Evolutionary conservation across 2,888 invertebrate species (phyloP).

Genomic region (Stegophylla sp.): DNA sequence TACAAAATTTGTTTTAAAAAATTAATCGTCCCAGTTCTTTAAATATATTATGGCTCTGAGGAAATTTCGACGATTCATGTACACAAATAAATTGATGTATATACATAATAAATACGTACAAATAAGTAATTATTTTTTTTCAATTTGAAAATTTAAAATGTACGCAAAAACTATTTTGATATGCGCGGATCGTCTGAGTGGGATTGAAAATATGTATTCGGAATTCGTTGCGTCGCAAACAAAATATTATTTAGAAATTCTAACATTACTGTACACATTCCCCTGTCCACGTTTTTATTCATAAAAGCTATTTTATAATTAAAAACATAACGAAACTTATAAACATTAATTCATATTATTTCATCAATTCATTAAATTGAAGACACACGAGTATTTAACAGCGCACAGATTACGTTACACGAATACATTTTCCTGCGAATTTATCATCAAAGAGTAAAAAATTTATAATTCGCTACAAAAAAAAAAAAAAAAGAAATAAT

Average conservation of each 20-base stretch:
- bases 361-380: slow-evolving; percentile 3
- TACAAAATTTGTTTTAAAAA: too few relatives aligned
- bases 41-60: too few relatives aligned
- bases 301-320: slow-evolving; percentile 6
- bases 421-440: background rate
- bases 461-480: background rate
- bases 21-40: too few relatives aligned
- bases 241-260: slow-evolving; percentile 31
- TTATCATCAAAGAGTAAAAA: background rate
- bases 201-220: slow-evolving; percentile 24
- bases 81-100: background rate
- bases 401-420: background rate
- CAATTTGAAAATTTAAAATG: background rate
- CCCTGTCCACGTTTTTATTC: background rate
- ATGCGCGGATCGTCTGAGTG: background rate
- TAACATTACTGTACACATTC: background rate
- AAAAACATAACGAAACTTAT: background rate
- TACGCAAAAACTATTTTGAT: slow-evolving; percentile 5
- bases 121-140: slow-evolving; percentile 12
- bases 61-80: background rate
- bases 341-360: slow-evolving; percentile 6
- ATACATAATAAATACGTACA: background rate
- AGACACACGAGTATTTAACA: background rate
- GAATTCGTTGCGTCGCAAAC: background rate
- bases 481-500: background rate